Evolutionary conservation across 2,113 vertebrate species (phyloP), one percentile per base, ranked within the genome.

Genomic region (Xiphophorus maculatus): DNA sequence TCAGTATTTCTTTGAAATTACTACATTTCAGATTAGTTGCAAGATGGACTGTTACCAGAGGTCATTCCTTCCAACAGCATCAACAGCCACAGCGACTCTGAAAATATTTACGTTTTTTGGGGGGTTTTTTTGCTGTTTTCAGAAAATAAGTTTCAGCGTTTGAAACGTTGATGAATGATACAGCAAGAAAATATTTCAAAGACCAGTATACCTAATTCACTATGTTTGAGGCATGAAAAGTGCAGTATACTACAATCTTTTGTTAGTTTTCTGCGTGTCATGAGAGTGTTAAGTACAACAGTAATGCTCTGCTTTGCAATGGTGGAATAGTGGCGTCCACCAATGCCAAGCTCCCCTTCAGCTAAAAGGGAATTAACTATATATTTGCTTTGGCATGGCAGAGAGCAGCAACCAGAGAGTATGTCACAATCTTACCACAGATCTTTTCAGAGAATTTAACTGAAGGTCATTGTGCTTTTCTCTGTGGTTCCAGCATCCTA

Each of bases 401-500:
- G 15, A 40, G 73, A 68, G 69, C 76, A 71, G 63, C 22, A 29
- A 63, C 28, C 63, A 25, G 54, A 44, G 9, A 30, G 71, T 32
- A n/a, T 17, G 6, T 66, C 69, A 76, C 69, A n/a, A 61, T 76
- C 75, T 81, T 64, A 84, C 74, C 60, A 73, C 74, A 44, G 81
- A 90, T 88, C 82, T 62, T 88, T 82, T 84, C 77, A 64, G 4
- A 72, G 72, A 74, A 79, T 68, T 74, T 54, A 29, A 63, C 76
- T 72, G 76, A 90, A 92, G 89, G 92, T 91, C 86, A 83, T 54
- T 3, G 35, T 32, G 78, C 70, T 73, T 14, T 81, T 81, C 72
- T 30, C 68, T n/a, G 62, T 27, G 4, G 33, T 81, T 63, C 44
- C 40, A 62, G 44, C 8, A 1, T 28, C 64, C 67, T 68, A 67